Evolutionary conservation across 2,797 vertebrate genomes (phyloP).

Genomic region (Ibycter americanus): DNA sequence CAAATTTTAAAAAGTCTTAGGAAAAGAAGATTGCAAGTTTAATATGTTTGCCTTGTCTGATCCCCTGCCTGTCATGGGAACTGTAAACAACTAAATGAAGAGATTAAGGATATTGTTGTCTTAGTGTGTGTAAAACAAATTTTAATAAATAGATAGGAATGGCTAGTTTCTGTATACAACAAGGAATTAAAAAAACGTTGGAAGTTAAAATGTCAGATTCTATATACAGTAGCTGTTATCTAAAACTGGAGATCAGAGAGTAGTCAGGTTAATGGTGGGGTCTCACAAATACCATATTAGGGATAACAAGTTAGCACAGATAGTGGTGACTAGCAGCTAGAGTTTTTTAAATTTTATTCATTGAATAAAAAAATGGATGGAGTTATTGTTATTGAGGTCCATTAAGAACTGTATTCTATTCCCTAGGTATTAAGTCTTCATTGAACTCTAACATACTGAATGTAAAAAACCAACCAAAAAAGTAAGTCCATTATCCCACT

Average conservation of each 20-base stretch:
- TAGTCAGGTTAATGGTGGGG: background rate
- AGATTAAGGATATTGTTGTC: background rate
- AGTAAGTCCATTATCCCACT: background rate
- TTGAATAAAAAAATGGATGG: background rate
- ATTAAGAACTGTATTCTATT: background rate
- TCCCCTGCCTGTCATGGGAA: background rate
- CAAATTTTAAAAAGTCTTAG: background rate
- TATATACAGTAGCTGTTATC: background rate
- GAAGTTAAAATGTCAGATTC: background rate
- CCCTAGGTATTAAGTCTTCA: background rate
- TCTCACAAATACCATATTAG: background rate
- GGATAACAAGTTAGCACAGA: background rate
- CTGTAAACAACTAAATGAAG: background rate
- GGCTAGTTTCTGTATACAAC: background rate
- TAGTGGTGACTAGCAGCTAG: background rate
- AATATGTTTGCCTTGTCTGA: background rate
- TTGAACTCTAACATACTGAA: background rate
- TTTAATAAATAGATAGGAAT: background rate
- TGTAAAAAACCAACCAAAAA: background rate
- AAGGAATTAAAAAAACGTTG: background rate
- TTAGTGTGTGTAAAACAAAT: background rate
- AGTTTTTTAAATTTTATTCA: background rate
- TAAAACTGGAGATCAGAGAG: background rate
- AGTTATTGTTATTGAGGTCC: background rate
- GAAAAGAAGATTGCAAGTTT: background rate